These are phyloP conservation scores for Lasioglossum oenotherae DNA, from an alignment of 2,888 invertebrate genomes.

Conservation along the genomic window DNA sequence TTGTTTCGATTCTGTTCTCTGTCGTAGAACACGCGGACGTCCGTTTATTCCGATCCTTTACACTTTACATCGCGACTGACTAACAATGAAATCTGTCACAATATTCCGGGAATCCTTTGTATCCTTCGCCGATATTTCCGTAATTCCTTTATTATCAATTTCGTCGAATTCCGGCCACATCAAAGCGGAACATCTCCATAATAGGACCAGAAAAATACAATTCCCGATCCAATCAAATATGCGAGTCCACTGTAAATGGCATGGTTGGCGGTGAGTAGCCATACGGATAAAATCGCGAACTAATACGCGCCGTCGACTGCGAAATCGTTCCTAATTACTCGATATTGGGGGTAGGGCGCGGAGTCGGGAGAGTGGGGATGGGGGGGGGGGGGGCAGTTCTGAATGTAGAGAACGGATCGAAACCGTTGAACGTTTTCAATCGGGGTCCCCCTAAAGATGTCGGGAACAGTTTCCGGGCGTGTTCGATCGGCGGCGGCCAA, in stretches of 20 bases:
- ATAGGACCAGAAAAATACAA: neutral
- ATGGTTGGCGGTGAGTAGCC: neutral
- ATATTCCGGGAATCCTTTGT: neutral
- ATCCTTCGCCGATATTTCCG: neutral
- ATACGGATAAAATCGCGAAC: neutral
- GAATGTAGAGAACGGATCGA: neutral
- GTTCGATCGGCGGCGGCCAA: constrained; percentile 11
- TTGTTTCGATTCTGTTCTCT: neutral
- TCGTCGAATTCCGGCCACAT: neutral
- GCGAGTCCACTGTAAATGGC: constrained; percentile 1
- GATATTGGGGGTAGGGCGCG: neutral
- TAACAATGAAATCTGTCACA: neutral
- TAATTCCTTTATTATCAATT: neutral
- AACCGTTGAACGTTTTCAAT: neutral
- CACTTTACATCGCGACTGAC: neutral
- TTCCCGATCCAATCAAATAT: constrained; percentile 1
- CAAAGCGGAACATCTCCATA: neutral
- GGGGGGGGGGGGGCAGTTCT: neutral
- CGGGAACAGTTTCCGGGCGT: neutral
- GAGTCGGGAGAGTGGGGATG: neutral
- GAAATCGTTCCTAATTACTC: constrained; percentile 16
- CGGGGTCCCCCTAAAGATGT: neutral
- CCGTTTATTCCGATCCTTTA: neutral
- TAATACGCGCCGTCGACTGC: neutral
- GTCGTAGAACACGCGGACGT: neutral